Percentiles rank a stretch among this genome's conserved stretches.
Evolutionary conservation across 2,888 invertebrate species (phyloP).

Genomic region (Dichetophora obliterata): DNA sequence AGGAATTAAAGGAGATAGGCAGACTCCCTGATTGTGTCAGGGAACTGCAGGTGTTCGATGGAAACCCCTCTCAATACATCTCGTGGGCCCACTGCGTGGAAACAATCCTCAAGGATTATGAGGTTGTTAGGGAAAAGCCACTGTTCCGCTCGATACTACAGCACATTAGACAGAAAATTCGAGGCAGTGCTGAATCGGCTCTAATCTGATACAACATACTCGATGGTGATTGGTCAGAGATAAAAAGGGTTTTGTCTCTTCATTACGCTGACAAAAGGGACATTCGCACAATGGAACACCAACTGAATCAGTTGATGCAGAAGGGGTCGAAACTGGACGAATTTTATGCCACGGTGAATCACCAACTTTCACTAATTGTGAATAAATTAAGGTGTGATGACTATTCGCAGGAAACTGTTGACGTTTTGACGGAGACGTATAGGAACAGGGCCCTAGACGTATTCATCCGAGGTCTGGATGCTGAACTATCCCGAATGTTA

Average conservation of each 20-base stretch:
- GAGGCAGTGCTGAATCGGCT: constrained; percentile 42
- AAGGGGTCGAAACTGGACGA: constrained; percentile 41
- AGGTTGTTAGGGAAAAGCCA: background rate
- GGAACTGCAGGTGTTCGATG: background rate
- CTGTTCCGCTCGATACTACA: constrained; percentile 38
- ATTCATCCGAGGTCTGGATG: constrained; percentile 31
- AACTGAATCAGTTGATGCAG: constrained; percentile 45
- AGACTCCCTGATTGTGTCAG: constrained; percentile 1
- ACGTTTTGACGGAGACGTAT: constrained; percentile 35
- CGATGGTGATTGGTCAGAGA: constrained; percentile 40
- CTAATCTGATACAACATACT: constrained; percentile 43
- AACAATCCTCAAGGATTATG: background rate
- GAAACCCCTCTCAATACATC: background rate
- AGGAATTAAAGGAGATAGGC: background rate
- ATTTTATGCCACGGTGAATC: constrained; percentile 46
- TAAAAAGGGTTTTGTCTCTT: constrained; percentile 27
- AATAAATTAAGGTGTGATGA: constrained; percentile 34
- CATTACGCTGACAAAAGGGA: constrained; percentile 48
- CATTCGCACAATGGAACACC: constrained; percentile 46
- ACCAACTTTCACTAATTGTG: constrained; percentile 18
- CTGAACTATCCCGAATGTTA: constrained; percentile 40
- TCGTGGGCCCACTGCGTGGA: background rate
- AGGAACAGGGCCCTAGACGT: background rate
- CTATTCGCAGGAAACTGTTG: constrained; percentile 26
- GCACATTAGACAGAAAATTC: constrained; percentile 43